Percentiles rank a stretch among this genome's conserved stretches.
Evolutionary conservation across 2,113 vertebrate genomes (phyloP).

Genomic region (Gallinago media): DNA sequence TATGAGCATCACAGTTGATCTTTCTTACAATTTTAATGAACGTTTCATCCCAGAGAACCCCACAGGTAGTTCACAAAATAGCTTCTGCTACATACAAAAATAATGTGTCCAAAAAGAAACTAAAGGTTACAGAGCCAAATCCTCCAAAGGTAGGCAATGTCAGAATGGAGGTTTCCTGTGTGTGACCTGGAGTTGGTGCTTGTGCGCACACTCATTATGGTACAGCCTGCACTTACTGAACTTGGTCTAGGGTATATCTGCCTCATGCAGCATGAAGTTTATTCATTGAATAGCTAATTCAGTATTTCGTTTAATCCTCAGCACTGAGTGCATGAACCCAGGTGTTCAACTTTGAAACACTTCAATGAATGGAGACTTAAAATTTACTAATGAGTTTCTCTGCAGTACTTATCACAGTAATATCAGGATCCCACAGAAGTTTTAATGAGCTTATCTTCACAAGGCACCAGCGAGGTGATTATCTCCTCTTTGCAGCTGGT

Average conservation of each 20-base stretch:
- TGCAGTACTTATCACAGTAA: slow-evolving; percentile 5
- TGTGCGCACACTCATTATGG: neutral
- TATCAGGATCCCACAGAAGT: slow-evolving; percentile 40
- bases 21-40: neutral
- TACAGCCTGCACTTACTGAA: neutral
- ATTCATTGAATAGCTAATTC: neutral
- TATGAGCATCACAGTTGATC: neutral
- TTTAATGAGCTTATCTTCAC: slow-evolving; percentile 50
- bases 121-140: neutral
- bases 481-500: slow-evolving; percentile 29
- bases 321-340: neutral
- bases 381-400: slow-evolving; percentile 25
- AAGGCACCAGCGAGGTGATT: slow-evolving; percentile 28
- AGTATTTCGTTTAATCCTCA: neutral
- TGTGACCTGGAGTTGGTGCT: neutral
- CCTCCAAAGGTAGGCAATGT: neutral
- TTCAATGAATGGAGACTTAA: neutral
- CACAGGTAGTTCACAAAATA: neutral
- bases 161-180: neutral
- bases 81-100: neutral
- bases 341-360: neutral
- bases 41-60: neutral
- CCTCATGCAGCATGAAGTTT: rapidly evolving
- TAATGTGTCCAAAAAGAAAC: neutral
- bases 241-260: neutral